phyloP scores from a whole-genome alignment of 1,140 invertebrate genomes.

The Ceratosolen fusciceps region DNA sequence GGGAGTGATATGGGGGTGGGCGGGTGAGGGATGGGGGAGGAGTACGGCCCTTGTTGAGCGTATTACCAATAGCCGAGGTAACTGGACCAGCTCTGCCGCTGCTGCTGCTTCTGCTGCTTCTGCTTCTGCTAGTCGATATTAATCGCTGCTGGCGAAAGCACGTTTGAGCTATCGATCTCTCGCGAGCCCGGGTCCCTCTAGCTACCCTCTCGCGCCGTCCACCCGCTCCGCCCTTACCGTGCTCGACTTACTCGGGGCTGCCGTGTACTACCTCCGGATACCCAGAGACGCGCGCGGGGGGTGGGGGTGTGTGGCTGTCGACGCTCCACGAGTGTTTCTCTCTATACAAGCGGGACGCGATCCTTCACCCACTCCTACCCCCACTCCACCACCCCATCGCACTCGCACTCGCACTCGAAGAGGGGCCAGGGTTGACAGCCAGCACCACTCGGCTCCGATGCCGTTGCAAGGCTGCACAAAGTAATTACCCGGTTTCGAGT shows the following conservation, averaged over 20 bases:
- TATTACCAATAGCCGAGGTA: conserved; percentile 40
- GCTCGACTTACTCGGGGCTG: conserved; percentile 42
- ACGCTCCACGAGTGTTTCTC: too few relatives aligned
- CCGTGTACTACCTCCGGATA: conserved; percentile 28
- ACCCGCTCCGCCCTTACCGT: neutral
- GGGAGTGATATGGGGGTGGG: neutral
- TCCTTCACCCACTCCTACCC: too few relatives aligned
- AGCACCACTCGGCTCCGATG: neutral
- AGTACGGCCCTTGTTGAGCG: conserved; percentile 36
- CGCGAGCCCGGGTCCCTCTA: conserved; percentile 37
- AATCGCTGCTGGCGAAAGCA: conserved; percentile 60
- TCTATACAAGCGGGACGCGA: too few relatives aligned
- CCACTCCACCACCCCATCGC: neutral
- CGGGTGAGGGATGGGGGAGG: conserved; percentile 23
- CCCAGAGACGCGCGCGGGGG: neutral
- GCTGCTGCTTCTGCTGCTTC: conserved; percentile 5
- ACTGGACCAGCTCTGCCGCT: too few relatives aligned
- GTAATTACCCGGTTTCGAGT: conserved; percentile 45
- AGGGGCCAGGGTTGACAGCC: too few relatives aligned
- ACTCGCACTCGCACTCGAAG: neutral
- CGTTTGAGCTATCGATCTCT: conserved; percentile 62
- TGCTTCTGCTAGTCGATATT: conserved; percentile 53
- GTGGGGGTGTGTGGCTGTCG: too few relatives aligned
- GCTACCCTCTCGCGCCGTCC: too few relatives aligned
- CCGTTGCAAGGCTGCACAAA: conserved; percentile 32